Conservation (phyloP, 1,140 invertebrate species). For the Aphelenchoides avenae region DNA sequence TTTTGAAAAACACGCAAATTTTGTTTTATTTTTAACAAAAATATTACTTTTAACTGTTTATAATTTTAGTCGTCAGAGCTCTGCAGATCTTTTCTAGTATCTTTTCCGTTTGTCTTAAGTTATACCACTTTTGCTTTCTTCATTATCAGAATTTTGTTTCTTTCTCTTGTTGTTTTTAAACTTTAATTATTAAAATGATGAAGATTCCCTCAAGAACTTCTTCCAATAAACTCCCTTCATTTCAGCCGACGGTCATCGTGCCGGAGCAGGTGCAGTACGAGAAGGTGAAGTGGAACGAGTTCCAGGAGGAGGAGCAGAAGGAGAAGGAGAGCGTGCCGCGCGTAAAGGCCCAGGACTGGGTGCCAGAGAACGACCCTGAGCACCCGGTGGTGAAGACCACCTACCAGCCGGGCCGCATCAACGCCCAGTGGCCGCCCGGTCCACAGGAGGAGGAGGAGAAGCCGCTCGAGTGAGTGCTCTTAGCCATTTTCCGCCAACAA, state of each 20-base stretch:
- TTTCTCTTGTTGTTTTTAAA: too few species aligned
- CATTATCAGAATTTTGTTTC: too few species aligned
- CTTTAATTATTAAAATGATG: too few species aligned
- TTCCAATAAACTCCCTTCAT: constrained; percentile 7
- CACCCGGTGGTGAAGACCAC: constrained; percentile 37
- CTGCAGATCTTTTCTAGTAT: too few species aligned
- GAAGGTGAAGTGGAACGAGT: constrained; percentile 41
- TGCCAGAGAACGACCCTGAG: constrained; percentile 43
- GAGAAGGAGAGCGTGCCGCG: constrained; percentile 25
- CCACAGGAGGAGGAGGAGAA: constrained; percentile 45
- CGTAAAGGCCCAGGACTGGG: constrained; percentile 42
- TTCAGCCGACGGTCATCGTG: constrained; percentile 36
- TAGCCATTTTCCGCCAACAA: neutral
- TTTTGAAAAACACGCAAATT: neutral
- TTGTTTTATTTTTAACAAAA: neutral
- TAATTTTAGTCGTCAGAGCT: too few species aligned
- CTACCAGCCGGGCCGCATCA: constrained; percentile 38
- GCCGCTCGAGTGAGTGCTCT: neutral
- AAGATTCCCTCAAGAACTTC: too few species aligned
- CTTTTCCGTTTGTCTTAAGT: too few species aligned
- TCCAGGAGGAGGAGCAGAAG: constrained; percentile 45
- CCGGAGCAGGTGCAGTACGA: constrained; percentile 35
- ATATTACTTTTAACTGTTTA: neutral
- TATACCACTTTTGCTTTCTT: too few species aligned
- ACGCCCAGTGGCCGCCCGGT: constrained; percentile 33